Base-by-base conservation (phyloP, 2,888 invertebrate genomes). In the Lagria hirta region DNA sequence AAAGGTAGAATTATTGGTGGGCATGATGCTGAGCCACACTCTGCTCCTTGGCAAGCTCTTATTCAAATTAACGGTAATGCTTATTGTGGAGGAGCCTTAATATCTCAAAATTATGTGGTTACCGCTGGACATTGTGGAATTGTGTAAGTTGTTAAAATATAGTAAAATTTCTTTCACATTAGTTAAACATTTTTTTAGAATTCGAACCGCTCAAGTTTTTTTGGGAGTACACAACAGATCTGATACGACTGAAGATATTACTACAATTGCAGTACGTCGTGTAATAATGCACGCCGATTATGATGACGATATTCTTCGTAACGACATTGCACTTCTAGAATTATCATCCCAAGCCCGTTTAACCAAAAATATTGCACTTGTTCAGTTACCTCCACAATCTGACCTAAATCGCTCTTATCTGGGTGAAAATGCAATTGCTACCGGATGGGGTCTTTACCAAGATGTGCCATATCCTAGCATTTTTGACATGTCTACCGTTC, bases 171-270 rank as follows among this genome's bases (percentile, higher is more conserved):
- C 16, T 18, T 7, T 18, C 11, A 16, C n/a, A 16, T 16, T 15
- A n/a, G n/a, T n/a, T 3, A 36, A 26, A 26, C 13, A 21, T 6
- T 29, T 1, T 16, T 41, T 51, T 35, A 58, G 58, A 7, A 52
- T 54, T 1, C 6, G 22, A 4, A 10, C 15, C 6, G 58, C 60
- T 2, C 49, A 56, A 16, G 53, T 60, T 3, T 51, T 62, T 29
- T 36, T 62, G 7, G 62, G 62, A 18, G 62, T 60, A 3, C 62
- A 62, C 35, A 61, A 60, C 36, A 36, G 57, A 13, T 49, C 54
- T 5, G 32, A 41, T 10, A 22, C 30, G 4, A 28, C 38, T 4
- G 58, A 60, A 49, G 16, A 43, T 6, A 48, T 47, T 1, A 17
- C 50, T 1, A 34, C 24, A 7, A 43, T 50, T n/a, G n/a, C 22